These are phyloP conservation scores for Lophotis ruficrista DNA, from an alignment of 2,113 vertebrate genomes.

Conservation along the genomic window DNA sequence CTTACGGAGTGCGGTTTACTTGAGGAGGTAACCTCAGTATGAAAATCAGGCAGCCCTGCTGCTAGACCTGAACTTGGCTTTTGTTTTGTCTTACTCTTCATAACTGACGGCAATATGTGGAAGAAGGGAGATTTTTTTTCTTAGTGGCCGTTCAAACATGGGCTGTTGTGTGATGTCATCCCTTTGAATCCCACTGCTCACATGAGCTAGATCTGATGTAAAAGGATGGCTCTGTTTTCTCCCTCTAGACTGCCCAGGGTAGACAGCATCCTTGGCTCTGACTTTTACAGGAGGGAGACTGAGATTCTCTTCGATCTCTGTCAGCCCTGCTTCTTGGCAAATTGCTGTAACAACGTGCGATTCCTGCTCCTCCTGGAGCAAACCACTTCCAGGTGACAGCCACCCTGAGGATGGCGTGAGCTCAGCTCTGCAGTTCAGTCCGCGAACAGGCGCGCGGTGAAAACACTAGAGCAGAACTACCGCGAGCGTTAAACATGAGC, in stretches of 20 bases:
- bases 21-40: neutral
- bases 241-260: neutral
- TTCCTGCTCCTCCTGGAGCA: neutral
- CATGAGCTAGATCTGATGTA: fast-evolving
- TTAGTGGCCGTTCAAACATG: fast-evolving
- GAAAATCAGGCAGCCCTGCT: neutral
- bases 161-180: neutral
- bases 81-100: neutral
- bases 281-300: neutral
- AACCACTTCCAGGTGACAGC: neutral
- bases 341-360: neutral
- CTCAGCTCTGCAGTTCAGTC: neutral
- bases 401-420: neutral
- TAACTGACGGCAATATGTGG: neutral
- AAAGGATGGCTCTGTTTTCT: neutral
- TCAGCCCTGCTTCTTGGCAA: neutral
- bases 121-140: neutral
- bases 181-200: neutral
- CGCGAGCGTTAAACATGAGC: neutral
- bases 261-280: neutral
- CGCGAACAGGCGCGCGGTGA: fast-evolving
- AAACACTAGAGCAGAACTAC: neutral
- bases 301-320: neutral
- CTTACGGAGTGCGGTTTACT: neutral
- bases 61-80: neutral